Conservation (phyloP, 2,113 vertebrate species). For the Campylomormyrus numenius region DNA sequence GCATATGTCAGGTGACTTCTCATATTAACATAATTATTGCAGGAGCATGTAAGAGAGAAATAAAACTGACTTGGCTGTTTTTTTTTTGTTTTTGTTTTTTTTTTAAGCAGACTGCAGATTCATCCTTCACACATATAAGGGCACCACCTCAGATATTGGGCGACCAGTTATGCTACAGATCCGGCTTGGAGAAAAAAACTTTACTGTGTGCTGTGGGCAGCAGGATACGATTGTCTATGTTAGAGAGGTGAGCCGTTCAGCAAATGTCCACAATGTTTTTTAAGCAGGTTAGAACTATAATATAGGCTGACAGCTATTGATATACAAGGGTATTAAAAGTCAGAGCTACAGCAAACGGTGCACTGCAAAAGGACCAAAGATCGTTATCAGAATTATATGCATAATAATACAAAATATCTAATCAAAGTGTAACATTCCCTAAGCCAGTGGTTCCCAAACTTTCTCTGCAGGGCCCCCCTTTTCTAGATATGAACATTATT, state of each 20-base stretch:
- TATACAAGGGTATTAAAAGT: neutral
- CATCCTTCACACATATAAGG: neutral
- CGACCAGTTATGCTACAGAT: neutral
- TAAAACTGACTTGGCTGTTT: neutral
- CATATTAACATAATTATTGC: too few species aligned
- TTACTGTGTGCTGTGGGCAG: neutral
- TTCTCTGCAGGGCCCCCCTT: too few species aligned
- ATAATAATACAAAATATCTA: neutral
- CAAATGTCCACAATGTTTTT: neutral
- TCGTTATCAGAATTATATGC: neutral
- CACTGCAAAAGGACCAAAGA: neutral
- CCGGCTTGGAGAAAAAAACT: neutral
- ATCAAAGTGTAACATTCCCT: neutral
- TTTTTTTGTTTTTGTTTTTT: neutral
- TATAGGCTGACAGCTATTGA: neutral
- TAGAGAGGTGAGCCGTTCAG: neutral
- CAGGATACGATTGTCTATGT: neutral
- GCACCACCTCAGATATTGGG: neutral
- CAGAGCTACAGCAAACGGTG: neutral
- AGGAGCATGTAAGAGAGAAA: neutral
- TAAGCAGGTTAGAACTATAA: neutral
- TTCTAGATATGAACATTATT: too few species aligned
- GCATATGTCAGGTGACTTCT: too few species aligned
- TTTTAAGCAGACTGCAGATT: neutral
- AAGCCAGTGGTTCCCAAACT: too few species aligned